Base-by-base conservation (phyloP, 2,797 vertebrate genomes). In the Periparus ater region DNA sequence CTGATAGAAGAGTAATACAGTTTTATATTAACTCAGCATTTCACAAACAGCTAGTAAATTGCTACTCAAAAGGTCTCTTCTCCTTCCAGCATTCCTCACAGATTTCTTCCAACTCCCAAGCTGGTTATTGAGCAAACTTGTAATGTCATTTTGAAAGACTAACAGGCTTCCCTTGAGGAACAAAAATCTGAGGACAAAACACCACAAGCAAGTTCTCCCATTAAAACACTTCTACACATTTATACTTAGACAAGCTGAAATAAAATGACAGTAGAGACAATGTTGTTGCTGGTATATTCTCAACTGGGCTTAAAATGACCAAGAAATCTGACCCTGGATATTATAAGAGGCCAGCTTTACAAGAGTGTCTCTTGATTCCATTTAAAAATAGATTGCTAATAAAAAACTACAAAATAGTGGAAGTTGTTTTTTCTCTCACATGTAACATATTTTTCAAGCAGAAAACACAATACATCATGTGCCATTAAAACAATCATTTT, bases 81-180 rank as follows among this genome's bases (percentile, higher is more conserved):
- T 68, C 38, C 19, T 95, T 87, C 63, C 60, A 94, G 12, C 1
- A 4, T 76, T 73, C 70, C 51, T 91, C 36, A 38, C 30, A 79
- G 92, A 83, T 30, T 91, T 74, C 85, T 77, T 92, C 78, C 42
- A 74, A 15, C 50, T 71, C 93, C 81, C 75, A 93, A 84, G 58
- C 53, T 88, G 23, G 72, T 89, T 94, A 95, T 66, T 82, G 86
- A 90, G 57, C 47, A 87, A 40, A 92, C 72, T 45, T 87, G 54
- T 80, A 95, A 93, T 47, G 85, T 36, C 73, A 88, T 94, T 95
- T 94, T 80, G 91, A 91, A 95, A 96, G 57, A 85, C 75, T 79
- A 94, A 84, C 54, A 89, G 55, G 27, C 50, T 89, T 95, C 82
- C 60, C 70, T 47, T 74, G 48, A 36, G 79, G 45, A 77, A 80